A percentile compares a stretch with the other conserved stretches of the same genome.
Conservation (phyloP, 2,797 vertebrate genomes). For the Urosaurus nigricauda region DNA sequence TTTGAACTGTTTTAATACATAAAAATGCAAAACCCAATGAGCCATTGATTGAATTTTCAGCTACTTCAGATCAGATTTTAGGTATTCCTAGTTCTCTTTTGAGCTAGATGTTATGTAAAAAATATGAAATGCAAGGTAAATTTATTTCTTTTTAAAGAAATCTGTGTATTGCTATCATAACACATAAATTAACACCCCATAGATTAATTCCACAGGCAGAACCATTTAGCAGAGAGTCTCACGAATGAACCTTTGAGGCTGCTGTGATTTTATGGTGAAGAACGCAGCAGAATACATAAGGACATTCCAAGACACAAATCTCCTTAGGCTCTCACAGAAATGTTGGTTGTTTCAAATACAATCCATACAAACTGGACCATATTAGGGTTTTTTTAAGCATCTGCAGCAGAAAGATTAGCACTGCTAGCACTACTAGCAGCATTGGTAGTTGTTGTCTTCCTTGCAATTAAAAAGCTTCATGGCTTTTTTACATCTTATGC, state of each 20-base stretch:
- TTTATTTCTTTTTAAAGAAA: slow-evolving; percentile 61
- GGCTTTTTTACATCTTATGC: background rate
- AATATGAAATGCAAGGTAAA: slow-evolving; percentile 57
- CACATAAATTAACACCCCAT: slow-evolving; percentile 52
- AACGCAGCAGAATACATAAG: slow-evolving; percentile 57
- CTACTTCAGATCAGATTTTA: slow-evolving; percentile 71
- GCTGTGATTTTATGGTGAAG: slow-evolving; percentile 50
- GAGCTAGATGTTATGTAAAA: slow-evolving; percentile 65
- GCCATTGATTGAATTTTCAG: slow-evolving; percentile 76
- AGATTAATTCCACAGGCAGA: slow-evolving; percentile 64
- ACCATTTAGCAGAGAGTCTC: slow-evolving; percentile 69
- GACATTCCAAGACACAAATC: slow-evolving; percentile 59
- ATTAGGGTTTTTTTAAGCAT: background rate
- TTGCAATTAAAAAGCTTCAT: slow-evolving; percentile 31
- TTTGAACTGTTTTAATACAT: slow-evolving; percentile 77
- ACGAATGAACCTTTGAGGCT: slow-evolving; percentile 56
- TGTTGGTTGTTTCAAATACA: slow-evolving; percentile 54
- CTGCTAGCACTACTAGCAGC: background rate
- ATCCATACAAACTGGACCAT: slow-evolving; percentile 47
- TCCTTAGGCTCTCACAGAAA: slow-evolving; percentile 54
- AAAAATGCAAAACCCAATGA: slow-evolving; percentile 61
- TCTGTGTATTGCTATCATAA: slow-evolving; percentile 64
- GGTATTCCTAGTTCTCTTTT: slow-evolving; percentile 51
- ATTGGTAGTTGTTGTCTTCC: slow-evolving; percentile 9
- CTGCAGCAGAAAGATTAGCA: slow-evolving; percentile 4